A percentile compares a stretch with the other conserved stretches of the same genome.
These are phyloP conservation scores for Helostoma temminkii DNA, from an alignment of 2,797 vertebrate species.

Conservation along the genomic window DNA sequence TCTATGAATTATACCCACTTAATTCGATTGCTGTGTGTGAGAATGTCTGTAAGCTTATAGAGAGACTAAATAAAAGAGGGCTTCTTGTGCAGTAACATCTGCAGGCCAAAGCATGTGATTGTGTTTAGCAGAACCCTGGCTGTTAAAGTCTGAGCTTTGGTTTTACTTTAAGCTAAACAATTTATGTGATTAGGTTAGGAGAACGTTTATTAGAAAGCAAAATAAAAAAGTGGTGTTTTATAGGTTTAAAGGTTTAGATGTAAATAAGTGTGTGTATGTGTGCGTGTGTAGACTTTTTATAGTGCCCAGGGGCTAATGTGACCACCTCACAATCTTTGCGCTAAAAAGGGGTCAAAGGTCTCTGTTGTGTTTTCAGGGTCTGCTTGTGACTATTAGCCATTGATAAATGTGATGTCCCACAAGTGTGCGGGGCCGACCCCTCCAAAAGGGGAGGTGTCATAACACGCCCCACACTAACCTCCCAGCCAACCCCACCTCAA, in stretches of 20 bases:
- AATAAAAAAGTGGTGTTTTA: not conserved
- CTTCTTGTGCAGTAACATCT: conserved; percentile 64
- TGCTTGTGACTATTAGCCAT: conserved; percentile 89
- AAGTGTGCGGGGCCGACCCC: conserved; percentile 86
- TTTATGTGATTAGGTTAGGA: conserved; percentile 16
- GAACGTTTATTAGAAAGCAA: conserved; percentile 16
- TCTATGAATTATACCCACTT: conserved; percentile 60
- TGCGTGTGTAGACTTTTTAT: conserved; percentile 30
- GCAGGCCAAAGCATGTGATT: conserved; percentile 65
- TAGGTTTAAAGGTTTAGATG: conserved; percentile 2
- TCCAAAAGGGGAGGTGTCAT: conserved; percentile 84
- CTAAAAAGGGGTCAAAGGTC: conserved; percentile 86
- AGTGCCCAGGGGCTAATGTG: conserved; percentile 69
- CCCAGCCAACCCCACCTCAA: conserved; percentile 78
- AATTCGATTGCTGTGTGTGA: conserved; percentile 61
- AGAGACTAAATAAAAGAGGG: conserved; percentile 50
- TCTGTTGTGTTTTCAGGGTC: conserved; percentile 90
- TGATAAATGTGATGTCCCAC: conserved; percentile 89
- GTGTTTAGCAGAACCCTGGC: conserved; percentile 57
- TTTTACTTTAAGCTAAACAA: conserved; percentile 25
- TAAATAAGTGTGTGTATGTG: conserved; percentile 10
- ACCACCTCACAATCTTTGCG: conserved; percentile 74
- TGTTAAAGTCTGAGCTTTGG: conserved; percentile 29
- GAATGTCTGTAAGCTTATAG: conserved; percentile 55
- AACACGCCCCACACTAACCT: conserved; percentile 81